phyloP scores from a whole-genome alignment of 2,888 invertebrate species.

The Pachymerium ferrugineum region DNA sequence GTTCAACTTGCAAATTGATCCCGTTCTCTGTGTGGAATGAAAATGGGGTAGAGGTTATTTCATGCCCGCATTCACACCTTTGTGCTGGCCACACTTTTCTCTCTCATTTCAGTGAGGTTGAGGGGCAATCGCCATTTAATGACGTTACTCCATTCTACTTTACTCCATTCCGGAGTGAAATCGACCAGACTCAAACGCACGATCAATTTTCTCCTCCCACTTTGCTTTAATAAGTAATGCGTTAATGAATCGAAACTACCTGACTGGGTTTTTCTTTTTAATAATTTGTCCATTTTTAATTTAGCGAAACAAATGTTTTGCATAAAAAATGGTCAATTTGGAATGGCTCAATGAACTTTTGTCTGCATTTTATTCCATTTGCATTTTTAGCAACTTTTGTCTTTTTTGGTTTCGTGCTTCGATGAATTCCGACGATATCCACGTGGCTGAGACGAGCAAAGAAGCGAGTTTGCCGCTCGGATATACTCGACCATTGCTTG shows the following conservation, averaged over 20 bases:
- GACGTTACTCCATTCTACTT: slow-evolving; percentile 2
- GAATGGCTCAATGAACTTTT: background rate
- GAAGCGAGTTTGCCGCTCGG: slow-evolving; percentile 1
- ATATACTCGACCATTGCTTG: slow-evolving; percentile 5
- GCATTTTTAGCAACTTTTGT: background rate
- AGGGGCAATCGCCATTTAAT: slow-evolving; percentile 9
- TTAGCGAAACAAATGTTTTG: too few species aligned
- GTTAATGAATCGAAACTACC: background rate
- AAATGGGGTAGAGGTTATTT: background rate
- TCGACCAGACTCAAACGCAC: slow-evolving; percentile 5
- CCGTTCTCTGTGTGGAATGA: background rate
- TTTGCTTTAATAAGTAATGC: background rate
- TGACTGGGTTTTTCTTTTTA: background rate
- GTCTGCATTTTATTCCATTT: background rate
- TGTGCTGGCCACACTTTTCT: slow-evolving; percentile 1
- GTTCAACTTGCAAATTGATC: background rate
- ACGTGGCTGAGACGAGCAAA: background rate
- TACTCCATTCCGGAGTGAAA: slow-evolving; percentile 9
- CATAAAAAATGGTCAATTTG: background rate
- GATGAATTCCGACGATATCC: too few species aligned
- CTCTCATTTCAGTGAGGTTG: background rate
- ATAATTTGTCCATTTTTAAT: background rate
- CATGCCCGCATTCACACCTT: slow-evolving; percentile 17
- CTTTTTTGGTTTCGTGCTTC: background rate
- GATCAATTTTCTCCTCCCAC: too few species aligned